Evolutionary conservation across 2,797 vertebrate genomes (phyloP), one percentile per base, ranked within the genome.

Genomic region (Carduelis carduelis): DNA sequence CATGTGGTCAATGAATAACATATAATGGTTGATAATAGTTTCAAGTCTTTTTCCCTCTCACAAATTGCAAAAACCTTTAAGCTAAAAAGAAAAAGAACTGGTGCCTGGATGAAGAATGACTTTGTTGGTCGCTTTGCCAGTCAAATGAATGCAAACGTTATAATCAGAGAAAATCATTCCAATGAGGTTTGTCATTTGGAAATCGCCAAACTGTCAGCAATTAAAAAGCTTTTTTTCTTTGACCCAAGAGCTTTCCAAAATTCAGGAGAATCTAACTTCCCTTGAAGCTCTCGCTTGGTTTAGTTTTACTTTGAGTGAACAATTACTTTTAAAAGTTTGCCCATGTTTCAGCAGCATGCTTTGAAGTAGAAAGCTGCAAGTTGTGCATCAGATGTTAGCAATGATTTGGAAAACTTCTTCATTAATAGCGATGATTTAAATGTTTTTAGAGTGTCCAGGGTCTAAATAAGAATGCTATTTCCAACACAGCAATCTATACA

Each of bases 11-110:
- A 97, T 96, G 97, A 98, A 98, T 97, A 97, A 97, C 97, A 96
- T 98, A 98, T 98, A 98, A 98, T 98, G 97, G 98, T 95, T 97
- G 97, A 97, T 98, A 98, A 98, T 98, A 97, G 98, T 97, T 98
- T 98, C 97, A 98, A 96, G 97, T 97, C 97, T 97, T 98, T 98
- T 97, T 97, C 84, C 91, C 95, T 91, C 93, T 95, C 96, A 92
- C 97, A 97, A 98, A 98, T 98, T 97, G 97, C 97, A 98, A 97
- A 98, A 98, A 95, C 97, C 97, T 96, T 98, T 97, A 94, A 91
- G 93, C n/a, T n/a, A 95, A 93, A 95, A 93, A 39, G 95, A 72
- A 96, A 97, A 95, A 83, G 96, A 91, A 93, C 90, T 69, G 89
- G 96, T 95, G 91, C 95, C 96, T 97, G 97, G 83, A 97, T 97